These are phyloP conservation scores for Crotalus viridis DNA, from an alignment of 2,113 vertebrate genomes.

Conservation along the genomic window DNA sequence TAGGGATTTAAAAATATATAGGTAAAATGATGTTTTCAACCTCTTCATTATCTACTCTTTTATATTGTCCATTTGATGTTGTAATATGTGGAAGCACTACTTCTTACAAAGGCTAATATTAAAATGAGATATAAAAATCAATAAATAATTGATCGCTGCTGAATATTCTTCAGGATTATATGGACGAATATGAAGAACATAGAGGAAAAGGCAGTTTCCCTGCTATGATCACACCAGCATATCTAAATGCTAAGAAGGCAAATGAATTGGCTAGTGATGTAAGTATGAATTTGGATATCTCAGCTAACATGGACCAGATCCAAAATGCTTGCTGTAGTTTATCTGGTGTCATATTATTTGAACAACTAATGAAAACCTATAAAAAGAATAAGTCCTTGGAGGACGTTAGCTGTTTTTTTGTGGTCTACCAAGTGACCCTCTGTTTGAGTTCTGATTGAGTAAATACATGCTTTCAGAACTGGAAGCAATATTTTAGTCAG, in stretches of 20 bases:
- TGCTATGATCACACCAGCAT: slow-evolving; percentile 92
- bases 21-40: background rate
- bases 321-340: background rate
- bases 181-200: slow-evolving; percentile 82
- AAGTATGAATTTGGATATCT: slow-evolving; percentile 60
- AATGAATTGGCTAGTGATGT: slow-evolving; percentile 90
- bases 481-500: background rate
- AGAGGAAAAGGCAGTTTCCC: slow-evolving; percentile 94
- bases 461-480: background rate
- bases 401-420: background rate
- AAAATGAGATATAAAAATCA: background rate
- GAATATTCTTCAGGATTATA: slow-evolving; percentile 76
- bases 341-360: slow-evolving; percentile 29
- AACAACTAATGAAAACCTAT: background rate
- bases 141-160: background rate
- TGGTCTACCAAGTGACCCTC: background rate
- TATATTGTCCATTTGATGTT: background rate
- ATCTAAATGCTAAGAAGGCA: slow-evolving; percentile 90
- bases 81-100: background rate
- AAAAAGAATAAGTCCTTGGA: background rate
- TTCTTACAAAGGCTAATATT: background rate
- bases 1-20: background rate
- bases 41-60: background rate
- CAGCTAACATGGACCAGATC: slow-evolving; percentile 5
- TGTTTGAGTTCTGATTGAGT: slow-evolving; percentile 2